phyloP scores from a whole-genome alignment of 2,888 invertebrate species.

The Pherbina coryleti region DNA sequence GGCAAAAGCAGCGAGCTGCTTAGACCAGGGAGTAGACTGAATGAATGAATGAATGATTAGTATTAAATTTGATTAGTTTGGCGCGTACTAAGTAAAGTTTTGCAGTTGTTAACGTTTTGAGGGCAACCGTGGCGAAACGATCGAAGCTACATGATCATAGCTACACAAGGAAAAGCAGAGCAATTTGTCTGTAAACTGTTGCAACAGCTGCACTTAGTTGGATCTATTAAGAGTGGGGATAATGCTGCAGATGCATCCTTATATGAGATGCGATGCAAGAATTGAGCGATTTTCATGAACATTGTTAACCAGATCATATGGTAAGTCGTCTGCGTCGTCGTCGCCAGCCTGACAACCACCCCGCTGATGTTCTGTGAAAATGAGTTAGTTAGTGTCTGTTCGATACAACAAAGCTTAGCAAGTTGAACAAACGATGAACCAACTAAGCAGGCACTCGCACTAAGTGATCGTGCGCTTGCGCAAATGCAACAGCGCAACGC shows the following conservation, averaged over 20 bases:
- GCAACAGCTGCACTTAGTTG: conserved; percentile 3
- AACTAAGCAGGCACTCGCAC: not conserved
- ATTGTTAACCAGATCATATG: conserved; percentile 30
- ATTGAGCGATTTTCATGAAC: conserved; percentile 29
- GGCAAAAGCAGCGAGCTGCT: not conserved
- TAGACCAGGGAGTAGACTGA: not conserved
- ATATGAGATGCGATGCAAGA: not conserved
- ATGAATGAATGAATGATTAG: conserved; percentile 3
- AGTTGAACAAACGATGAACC: not conserved
- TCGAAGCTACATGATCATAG: not conserved
- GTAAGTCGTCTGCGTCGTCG: too few relatives aligned
- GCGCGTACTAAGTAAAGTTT: conserved; percentile 23
- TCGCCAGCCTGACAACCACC: too few relatives aligned
- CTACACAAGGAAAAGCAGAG: not conserved
- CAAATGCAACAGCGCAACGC: not conserved
- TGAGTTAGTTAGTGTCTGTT: too few relatives aligned
- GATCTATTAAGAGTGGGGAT: not conserved
- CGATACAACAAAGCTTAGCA: too few relatives aligned
- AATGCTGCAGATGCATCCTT: conserved; percentile 2
- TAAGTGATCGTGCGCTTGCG: not conserved
- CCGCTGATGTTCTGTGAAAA: too few relatives aligned
- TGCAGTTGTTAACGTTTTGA: not conserved
- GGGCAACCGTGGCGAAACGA: not conserved
- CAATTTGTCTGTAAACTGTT: conserved; percentile 31
- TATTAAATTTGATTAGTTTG: conserved; percentile 27